A percentile compares a stretch with the other conserved stretches of the same genome.
Conservation (phyloP, 2,797 vertebrate species). For the Acrossocheilus wenchowensis region DNA sequence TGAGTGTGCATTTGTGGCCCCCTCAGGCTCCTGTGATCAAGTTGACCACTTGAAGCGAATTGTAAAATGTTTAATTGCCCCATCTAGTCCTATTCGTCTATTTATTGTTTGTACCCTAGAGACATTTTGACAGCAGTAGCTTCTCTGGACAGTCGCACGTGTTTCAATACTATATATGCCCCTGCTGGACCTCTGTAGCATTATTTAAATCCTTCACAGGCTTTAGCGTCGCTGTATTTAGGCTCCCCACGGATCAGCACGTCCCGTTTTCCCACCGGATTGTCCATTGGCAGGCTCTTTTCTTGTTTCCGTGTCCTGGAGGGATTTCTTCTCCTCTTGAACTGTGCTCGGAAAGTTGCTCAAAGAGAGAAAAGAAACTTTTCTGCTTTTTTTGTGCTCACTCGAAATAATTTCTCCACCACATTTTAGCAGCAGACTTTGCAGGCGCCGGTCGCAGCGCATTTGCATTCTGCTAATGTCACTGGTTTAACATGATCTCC, state of each 20-base stretch:
- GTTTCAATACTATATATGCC: slow-evolving; percentile 42
- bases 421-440: slow-evolving; percentile 45
- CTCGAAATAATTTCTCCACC: slow-evolving; percentile 41
- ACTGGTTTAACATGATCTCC: slow-evolving; percentile 62
- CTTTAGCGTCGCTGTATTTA: slow-evolving; percentile 56
- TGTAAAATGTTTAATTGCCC: slow-evolving; percentile 51
- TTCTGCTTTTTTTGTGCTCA: slow-evolving; percentile 37
- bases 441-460: slow-evolving; percentile 21
- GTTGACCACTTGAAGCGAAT: slow-evolving; percentile 46
- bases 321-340: slow-evolving; percentile 52
- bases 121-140: slow-evolving; percentile 31
- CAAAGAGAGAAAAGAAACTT: slow-evolving; percentile 50
- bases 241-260: slow-evolving; percentile 44
- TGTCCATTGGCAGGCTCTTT: slow-evolving; percentile 52
- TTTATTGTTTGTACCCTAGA: slow-evolving; percentile 41
- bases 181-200: slow-evolving; percentile 47
- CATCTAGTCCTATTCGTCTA: slow-evolving; percentile 47
- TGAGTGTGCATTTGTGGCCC: slow-evolving; percentile 46
- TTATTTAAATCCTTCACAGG: slow-evolving; percentile 49
- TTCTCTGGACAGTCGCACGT: slow-evolving; percentile 21
- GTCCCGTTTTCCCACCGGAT: slow-evolving; percentile 50
- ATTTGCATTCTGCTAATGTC: slow-evolving; percentile 73
- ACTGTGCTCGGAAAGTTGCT: slow-evolving; percentile 52
- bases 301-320: slow-evolving; percentile 50
- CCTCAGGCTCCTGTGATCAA: slow-evolving; percentile 40